These are phyloP conservation scores for Brachypodius melanocephalos DNA, from an alignment of 2,113 vertebrate species.

Conservation along the genomic window DNA sequence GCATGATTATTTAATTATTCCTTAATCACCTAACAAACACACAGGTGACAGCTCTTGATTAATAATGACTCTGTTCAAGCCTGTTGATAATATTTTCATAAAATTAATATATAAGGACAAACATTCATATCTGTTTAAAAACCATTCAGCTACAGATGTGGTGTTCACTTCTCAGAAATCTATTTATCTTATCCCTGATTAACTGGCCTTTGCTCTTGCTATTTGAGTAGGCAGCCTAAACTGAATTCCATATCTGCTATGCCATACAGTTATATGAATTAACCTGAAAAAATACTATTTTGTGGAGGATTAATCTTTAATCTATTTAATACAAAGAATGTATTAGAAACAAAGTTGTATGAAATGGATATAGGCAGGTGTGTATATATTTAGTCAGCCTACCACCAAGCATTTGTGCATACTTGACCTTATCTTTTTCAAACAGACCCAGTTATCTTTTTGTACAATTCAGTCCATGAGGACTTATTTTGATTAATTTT, in stretches of 20 bases:
- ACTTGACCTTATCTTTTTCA: slow-evolving; percentile 7
- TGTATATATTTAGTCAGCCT: neutral
- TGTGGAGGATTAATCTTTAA: neutral
- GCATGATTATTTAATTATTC: neutral
- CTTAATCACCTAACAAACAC: neutral
- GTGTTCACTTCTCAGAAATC: neutral
- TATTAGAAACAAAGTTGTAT: neutral
- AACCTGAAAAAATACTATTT: neutral
- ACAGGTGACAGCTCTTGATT: neutral
- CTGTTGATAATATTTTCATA: neutral
- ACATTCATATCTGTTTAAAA: neutral
- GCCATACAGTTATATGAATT: neutral
- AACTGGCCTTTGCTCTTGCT: neutral
- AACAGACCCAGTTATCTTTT: neutral
- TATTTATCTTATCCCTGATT: neutral
- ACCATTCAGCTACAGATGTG: neutral
- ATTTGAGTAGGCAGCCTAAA: neutral
- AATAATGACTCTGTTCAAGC: neutral
- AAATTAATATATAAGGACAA: neutral
- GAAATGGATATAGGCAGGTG: neutral
- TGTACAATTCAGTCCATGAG: neutral
- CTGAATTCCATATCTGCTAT: neutral
- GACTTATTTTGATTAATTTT: neutral
- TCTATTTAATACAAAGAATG: neutral
- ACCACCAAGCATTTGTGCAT: neutral